These are phyloP conservation scores for Chaetodon trifascialis DNA, from an alignment of 2,113 vertebrate species.

Conservation along the genomic window DNA sequence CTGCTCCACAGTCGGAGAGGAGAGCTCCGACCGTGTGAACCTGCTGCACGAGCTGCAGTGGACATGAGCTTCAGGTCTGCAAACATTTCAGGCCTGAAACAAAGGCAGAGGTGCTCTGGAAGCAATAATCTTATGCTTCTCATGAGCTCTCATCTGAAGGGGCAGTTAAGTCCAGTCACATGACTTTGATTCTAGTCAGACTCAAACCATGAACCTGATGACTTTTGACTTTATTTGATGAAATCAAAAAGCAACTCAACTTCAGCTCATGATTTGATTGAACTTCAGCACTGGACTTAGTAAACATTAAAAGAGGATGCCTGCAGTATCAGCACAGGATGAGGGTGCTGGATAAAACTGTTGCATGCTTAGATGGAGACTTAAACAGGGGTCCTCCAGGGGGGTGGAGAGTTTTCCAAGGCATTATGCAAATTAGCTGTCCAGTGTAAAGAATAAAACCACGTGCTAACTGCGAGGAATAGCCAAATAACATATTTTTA, in stretches of 20 bases:
- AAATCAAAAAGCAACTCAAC: background rate
- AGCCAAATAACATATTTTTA: slow-evolving; percentile 57
- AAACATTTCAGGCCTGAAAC: no score
- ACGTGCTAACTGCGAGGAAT: slow-evolving; percentile 18
- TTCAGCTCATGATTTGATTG: background rate
- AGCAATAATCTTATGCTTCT: no score
- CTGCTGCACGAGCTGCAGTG: background rate
- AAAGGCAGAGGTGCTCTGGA: no score
- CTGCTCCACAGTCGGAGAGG: background rate
- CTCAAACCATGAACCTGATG: background rate
- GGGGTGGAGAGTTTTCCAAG: slow-evolving; percentile 24
- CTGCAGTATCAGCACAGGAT: background rate
- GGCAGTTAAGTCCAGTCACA: background rate
- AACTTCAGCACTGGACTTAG: background rate
- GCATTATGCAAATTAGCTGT: slow-evolving; percentile 43
- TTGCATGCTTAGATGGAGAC: background rate
- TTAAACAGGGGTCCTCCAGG: background rate
- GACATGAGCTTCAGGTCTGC: no score
- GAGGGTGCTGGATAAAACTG: background rate
- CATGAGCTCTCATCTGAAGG: background rate
- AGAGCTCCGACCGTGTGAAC: slow-evolving; percentile 3
- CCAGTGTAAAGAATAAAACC: slow-evolving; percentile 57
- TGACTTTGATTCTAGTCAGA: background rate
- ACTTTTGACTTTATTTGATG: background rate
- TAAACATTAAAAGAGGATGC: background rate